These are phyloP conservation scores for Percopsis transmontana DNA, from an alignment of 2,113 vertebrate genomes.

Conservation along the genomic window DNA sequence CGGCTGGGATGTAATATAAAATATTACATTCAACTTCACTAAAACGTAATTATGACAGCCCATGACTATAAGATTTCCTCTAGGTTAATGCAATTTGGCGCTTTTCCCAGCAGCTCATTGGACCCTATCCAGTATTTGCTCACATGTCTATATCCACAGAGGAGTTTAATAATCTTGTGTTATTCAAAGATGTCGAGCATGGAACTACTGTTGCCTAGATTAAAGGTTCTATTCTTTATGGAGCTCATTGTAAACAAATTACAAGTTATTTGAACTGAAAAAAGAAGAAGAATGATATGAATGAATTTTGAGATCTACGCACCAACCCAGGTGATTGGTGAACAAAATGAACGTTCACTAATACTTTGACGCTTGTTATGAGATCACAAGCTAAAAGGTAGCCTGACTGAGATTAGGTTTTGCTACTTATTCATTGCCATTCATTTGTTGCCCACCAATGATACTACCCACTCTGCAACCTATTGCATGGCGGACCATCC, in stretches of 20 bases:
- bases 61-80: not conserved
- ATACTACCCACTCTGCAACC: too few relatives aligned
- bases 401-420: too few relatives aligned
- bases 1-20: slow-evolving; percentile 12
- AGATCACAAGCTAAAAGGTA: too few relatives aligned
- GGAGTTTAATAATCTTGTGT: not conserved
- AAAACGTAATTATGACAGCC: slow-evolving; percentile 8
- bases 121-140: not conserved
- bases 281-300: too few relatives aligned
- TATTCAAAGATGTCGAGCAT: not conserved
- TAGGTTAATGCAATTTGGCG: not conserved
- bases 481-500: too few relatives aligned
- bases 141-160: not conserved
- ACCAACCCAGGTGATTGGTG: too few relatives aligned
- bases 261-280: too few relatives aligned
- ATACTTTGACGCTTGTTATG: too few relatives aligned
- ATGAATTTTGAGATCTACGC: slow-evolving; percentile 34
- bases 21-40: not conserved
- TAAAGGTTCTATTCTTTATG: not conserved
- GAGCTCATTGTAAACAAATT: not conserved
- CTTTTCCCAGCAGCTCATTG: not conserved
- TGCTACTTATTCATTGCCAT: too few relatives aligned
- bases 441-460: too few relatives aligned
- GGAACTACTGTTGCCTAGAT: not conserved
- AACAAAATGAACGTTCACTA: too few relatives aligned